Evolutionary conservation across 2,113 vertebrate species (phyloP).

Genomic region (Corythoichthys intestinalis): DNA sequence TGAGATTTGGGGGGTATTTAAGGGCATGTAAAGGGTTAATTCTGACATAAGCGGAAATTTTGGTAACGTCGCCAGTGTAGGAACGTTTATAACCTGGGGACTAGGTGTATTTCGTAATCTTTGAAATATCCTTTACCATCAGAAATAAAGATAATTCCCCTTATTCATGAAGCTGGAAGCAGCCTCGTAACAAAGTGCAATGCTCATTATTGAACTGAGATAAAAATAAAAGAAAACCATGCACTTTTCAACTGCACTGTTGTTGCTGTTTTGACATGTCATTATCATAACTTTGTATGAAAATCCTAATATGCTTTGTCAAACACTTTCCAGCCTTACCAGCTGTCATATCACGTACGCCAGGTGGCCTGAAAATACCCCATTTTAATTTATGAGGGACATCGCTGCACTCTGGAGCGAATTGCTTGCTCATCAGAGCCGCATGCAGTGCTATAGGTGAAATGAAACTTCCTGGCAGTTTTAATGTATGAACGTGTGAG

Average conservation of each 20-base stretch:
- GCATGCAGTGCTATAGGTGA: conserved; percentile 15
- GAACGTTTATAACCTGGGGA: too few species aligned
- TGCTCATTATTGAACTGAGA: background rate
- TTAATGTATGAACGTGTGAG: conserved; percentile 11
- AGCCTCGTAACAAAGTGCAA: background rate
- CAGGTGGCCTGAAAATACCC: conserved; percentile 11
- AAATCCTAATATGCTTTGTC: conserved; percentile 9
- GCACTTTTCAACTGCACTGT: background rate
- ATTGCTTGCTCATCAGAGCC: conserved; percentile 24
- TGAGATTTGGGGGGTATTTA: too few species aligned
- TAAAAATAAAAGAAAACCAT: background rate
- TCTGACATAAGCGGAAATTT: too few species aligned
- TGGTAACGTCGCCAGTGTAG: too few species aligned
- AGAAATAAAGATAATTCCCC: background rate
- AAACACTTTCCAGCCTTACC: conserved; percentile 21
- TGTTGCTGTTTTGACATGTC: conserved; percentile 8
- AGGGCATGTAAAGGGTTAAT: too few species aligned
- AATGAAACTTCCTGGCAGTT: conserved; percentile 19
- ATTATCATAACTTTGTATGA: conserved; percentile 11
- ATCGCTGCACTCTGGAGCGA: conserved; percentile 18
- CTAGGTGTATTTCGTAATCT: too few species aligned
- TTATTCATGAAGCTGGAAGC: background rate
- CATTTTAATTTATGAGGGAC: conserved; percentile 5
- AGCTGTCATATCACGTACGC: conserved; percentile 16
- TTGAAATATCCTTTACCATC: background rate